Percentiles rank a stretch among this genome's conserved stretches.
Conservation (phyloP, 1,140 invertebrate species). For the Sitophilus oryzae region DNA sequence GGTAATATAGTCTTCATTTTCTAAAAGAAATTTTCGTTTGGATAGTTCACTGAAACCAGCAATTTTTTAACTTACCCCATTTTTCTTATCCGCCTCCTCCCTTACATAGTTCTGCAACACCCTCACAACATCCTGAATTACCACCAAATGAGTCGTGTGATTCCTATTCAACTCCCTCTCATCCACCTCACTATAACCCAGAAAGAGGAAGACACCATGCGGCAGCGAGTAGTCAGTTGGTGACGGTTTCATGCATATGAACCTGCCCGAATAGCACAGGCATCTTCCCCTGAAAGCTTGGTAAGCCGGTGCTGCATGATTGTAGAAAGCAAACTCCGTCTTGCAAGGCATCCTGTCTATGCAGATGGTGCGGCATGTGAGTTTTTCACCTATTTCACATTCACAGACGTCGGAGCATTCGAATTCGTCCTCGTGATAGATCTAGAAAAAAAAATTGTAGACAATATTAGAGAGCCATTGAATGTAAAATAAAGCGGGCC, state of each 20-base stretch:
- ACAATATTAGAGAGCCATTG: too few species aligned
- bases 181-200: constrained; percentile 82
- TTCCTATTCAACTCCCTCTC: constrained; percentile 68
- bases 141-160: constrained; percentile 61
- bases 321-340: constrained; percentile 80
- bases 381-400: constrained; percentile 66
- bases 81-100: constrained; percentile 54
- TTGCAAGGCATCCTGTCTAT: constrained; percentile 77
- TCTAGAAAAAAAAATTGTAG: constrained; percentile 49
- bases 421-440: constrained; percentile 78
- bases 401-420: constrained; percentile 78
- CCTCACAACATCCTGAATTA: constrained; percentile 71
- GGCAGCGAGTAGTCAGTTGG: constrained; percentile 71
- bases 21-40: too few species aligned
- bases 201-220: constrained; percentile 77
- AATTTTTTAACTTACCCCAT: constrained; percentile 61
- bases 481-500: too few species aligned
- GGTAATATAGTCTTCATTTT: too few species aligned
- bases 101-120: constrained; percentile 71
- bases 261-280: constrained; percentile 82
- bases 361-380: constrained; percentile 79
- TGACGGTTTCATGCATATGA: constrained; percentile 84
- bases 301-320: constrained; percentile 80
- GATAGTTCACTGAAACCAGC: too few species aligned
- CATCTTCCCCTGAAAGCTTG: constrained; percentile 81